Evolutionary conservation across 2,797 vertebrate genomes (phyloP), one percentile per base, ranked within the genome.

Genomic region (Nannoperca australis): DNA sequence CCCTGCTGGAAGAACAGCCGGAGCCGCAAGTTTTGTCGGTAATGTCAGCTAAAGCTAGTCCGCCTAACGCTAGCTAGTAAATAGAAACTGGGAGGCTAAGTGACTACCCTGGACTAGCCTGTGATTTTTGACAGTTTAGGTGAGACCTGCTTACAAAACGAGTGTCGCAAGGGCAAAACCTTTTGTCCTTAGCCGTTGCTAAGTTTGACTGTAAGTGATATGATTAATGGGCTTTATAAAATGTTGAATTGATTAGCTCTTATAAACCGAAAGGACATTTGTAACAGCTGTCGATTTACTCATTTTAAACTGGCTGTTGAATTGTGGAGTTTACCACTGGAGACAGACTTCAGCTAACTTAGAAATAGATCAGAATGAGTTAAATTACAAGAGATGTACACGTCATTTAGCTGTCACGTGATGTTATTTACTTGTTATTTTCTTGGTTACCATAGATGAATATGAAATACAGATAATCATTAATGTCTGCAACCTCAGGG

Each of bases 11-110:
- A 1, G 69, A 81, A 58, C 84, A 69, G 53, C 82, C 89, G 34
- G 87, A 92, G 66, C 42, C 85, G 24, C 81, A 78, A 63, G 83
- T 73, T 70, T 59, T 79, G 61, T 77, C 91, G 92, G 93, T 95
- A 89, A 86, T 73, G 74, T 47, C 55, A 36, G 75, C 60, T 66
- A 42, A 78, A 24, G 85, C 82, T 87, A 82, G 18, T 3, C 17
- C 18, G 2, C 81, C 81, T 86, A 77, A 75, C 20, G 62, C 44
- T 73, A 73, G 65, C 30, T 51, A 18, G 60, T 70, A 42, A 53
- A 76, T 18, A 63, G 40, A 60, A 51, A 80, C 45, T 49, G 75
- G 61, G 61, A 82, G 78, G 77, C 45, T 84, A 75, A 70, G 66
- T 50, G 49, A 32, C 38, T 74, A 34, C 6, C 34, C 34, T 34